A percentile compares a stretch with the other conserved stretches of the same genome.
Evolutionary conservation across 2,797 vertebrate genomes (phyloP).

Genomic region (Anas bahamensis): DNA sequence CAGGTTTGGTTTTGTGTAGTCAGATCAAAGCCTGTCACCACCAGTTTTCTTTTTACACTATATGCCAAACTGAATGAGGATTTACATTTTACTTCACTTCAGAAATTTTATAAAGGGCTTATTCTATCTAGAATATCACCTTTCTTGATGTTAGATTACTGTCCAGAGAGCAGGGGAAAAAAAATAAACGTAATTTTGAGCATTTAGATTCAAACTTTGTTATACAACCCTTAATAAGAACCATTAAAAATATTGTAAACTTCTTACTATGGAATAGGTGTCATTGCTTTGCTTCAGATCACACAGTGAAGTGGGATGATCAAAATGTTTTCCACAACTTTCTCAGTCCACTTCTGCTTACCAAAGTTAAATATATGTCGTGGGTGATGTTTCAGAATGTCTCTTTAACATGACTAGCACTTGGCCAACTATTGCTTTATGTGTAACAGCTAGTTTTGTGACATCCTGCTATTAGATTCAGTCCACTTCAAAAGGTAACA

Average conservation of each 20-base stretch:
- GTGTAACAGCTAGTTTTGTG: not conserved
- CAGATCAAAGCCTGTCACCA: not conserved
- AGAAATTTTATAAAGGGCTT: not conserved
- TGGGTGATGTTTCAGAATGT: not conserved
- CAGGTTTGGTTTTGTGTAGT: not conserved
- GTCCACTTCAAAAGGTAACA: not conserved
- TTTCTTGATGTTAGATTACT: not conserved
- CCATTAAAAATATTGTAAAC: not conserved
- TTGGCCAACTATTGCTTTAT: not conserved
- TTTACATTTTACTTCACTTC: not conserved
- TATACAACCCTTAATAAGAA: not conserved
- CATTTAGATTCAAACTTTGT: not conserved
- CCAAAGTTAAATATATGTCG: not conserved
- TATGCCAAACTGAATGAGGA: not conserved
- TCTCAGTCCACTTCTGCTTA: not conserved
- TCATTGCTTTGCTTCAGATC: not conserved
- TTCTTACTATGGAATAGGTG: not conserved
- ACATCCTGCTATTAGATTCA: conserved; percentile 23
- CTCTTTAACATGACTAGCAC: not conserved
- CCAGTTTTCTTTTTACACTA: not conserved
- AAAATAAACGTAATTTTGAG: not conserved
- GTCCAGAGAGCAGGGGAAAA: rapidly evolving
- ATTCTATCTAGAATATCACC: not conserved
- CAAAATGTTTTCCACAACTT: not conserved
- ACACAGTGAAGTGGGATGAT: not conserved